phyloP scores from a whole-genome alignment of 2,888 invertebrate species.

The Torymus tubicola region DNA sequence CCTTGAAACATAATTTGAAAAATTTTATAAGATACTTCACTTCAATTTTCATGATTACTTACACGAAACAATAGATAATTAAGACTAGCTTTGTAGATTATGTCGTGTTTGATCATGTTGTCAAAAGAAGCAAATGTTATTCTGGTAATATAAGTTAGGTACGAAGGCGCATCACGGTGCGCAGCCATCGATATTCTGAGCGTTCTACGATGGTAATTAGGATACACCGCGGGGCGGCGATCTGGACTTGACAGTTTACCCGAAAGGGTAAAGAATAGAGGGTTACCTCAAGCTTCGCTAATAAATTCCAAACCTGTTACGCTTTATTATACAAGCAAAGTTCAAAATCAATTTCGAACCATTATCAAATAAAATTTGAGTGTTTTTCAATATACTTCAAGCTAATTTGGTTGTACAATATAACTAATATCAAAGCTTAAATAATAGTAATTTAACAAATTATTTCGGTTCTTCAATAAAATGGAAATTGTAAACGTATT shows the following conservation, averaged over 20 bases:
- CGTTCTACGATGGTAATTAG: constrained; percentile 66
- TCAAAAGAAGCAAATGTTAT: constrained; percentile 31
- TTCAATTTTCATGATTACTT: no score
- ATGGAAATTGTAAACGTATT: no score
- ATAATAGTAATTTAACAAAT: no score
- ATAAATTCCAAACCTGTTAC: constrained; percentile 67
- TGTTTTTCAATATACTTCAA: no score
- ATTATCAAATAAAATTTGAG: no score
- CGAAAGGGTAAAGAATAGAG: constrained; percentile 64
- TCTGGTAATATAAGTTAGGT: constrained; percentile 32
- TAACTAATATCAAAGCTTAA: no score
- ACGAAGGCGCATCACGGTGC: constrained; percentile 4
- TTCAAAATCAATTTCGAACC: background rate
- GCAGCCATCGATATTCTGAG: constrained; percentile 62
- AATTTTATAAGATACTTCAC: no score
- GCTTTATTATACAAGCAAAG: constrained; percentile 59
- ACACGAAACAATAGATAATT: no score
- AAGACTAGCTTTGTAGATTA: constrained; percentile 2
- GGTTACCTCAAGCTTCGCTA: constrained; percentile 69
- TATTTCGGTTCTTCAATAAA: no score
- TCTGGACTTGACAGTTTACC: constrained; percentile 72
- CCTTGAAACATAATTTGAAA: no score
- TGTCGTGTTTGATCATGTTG: constrained; percentile 9
- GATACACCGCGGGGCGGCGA: constrained; percentile 64
- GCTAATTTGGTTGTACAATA: no score